Evolutionary conservation across 2,888 invertebrate genomes (phyloP).

Genomic region (Rotaria magnacalcarata): DNA sequence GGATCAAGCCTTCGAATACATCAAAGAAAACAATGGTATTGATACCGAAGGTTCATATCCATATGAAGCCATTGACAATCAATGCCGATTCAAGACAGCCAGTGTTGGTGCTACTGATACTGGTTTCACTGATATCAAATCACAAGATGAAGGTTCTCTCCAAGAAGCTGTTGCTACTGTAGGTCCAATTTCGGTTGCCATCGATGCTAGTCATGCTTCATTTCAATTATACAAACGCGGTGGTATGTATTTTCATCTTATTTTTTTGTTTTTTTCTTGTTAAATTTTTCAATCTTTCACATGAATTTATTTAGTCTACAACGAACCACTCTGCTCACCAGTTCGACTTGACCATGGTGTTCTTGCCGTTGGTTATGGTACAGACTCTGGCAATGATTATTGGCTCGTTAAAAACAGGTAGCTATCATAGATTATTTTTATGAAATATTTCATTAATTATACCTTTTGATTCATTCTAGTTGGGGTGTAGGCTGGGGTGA

Average conservation of each 20-base stretch:
- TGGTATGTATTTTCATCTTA: conserved; percentile 38
- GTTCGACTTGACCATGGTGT: conserved; percentile 3
- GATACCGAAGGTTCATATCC: conserved; percentile 41
- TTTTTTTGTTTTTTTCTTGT: background rate
- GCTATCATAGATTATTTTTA: background rate
- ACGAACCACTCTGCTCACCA: conserved; percentile 16
- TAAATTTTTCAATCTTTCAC: background rate
- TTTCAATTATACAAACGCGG: conserved; percentile 43
- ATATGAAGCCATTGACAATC: conserved; percentile 33
- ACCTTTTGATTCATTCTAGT: conserved; percentile 1
- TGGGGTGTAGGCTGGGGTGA: conserved; percentile 77
- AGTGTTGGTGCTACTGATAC: conserved; percentile 47
- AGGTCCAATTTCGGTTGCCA: conserved; percentile 44
- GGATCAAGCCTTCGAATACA: conserved; percentile 44
- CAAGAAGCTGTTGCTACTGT: conserved; percentile 43
- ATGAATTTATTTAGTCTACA: background rate
- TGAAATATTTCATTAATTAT: too few relatives aligned
- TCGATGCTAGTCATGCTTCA: conserved; percentile 43
- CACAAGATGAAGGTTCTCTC: conserved; percentile 41
- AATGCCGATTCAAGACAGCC: conserved; percentile 44
- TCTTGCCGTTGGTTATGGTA: conserved; percentile 42
- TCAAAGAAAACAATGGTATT: conserved; percentile 42
- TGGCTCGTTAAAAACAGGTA: conserved; percentile 45
- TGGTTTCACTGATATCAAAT: conserved; percentile 38
- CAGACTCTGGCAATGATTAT: conserved; percentile 44